Base-by-base conservation (phyloP, 2,797 vertebrate species). In the Sebastes variabilis region DNA sequence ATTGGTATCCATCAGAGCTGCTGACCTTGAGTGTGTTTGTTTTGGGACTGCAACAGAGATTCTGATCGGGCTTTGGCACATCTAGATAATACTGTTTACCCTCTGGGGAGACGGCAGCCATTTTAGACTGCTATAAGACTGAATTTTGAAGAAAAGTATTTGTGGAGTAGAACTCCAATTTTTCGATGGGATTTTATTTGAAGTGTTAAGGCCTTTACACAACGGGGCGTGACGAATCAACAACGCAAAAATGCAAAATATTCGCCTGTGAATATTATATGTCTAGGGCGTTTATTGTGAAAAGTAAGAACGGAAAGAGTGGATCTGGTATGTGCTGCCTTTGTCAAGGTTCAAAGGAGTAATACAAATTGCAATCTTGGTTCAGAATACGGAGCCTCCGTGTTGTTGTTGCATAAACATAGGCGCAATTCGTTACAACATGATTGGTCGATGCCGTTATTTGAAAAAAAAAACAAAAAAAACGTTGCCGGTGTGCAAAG, bases 1-100 rank as follows among this genome's bases (percentile, higher is more conserved):
- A 87, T 84, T 22, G 60, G 56, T 76, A 85, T 91, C 88, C 83
- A 58, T 59, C 6, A 13, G 24, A 46, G 75, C 65, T 68, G 72
- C 79, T 84, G 89, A 89, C 90, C 89, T 90, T 91, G 84, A 85
- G 27, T 70, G 64, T 79, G 80, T 82, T 87, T 85, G 81, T 88
- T 87, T 85, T 52, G 20, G 61, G 62, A 76, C 72, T 66, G 82
- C 77, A 70, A 72, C 74, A 84, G 67, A 86, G 88, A 89, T 88
- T 79, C 24, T 58, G 82, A 89, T 93, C 88, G 0, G 29, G 22
- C 18, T 22, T 70, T 73, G 68, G 79, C 79, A 77, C 71, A 79
- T 11, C 2, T 46, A 75, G 72, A 82, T 87, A 83, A 87, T 64
- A 24, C 38, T 60, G 59, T 90, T 88, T 87, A 80, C 60, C 77